phyloP scores from a whole-genome alignment of 2,113 vertebrate species.

The Alethe castanea region DNA sequence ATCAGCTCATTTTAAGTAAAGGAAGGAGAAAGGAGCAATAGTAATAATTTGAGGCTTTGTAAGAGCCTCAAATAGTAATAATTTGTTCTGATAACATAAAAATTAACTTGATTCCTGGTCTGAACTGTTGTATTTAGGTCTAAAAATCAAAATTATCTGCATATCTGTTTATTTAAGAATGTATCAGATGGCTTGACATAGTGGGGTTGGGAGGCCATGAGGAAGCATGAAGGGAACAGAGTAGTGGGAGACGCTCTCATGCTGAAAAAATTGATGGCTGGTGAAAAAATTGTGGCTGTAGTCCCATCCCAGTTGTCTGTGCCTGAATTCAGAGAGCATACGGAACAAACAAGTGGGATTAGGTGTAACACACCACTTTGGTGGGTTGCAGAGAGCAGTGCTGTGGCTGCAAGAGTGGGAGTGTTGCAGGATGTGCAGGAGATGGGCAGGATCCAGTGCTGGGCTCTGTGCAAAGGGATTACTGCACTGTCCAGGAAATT shows the following conservation, averaged over 20 bases:
- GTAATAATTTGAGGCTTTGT: neutral
- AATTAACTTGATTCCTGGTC: slow-evolving; percentile 9
- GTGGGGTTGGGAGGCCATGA: neutral
- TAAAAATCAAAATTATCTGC: neutral
- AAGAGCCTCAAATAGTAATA: neutral
- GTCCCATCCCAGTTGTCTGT: neutral
- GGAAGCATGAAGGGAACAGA: neutral
- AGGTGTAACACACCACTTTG: too few species aligned
- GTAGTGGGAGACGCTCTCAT: neutral
- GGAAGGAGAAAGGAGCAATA: neutral
- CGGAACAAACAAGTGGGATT: neutral
- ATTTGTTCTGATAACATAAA: slow-evolving; percentile 1
- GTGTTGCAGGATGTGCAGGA: neutral
- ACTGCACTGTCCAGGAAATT: neutral
- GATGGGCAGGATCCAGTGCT: neutral
- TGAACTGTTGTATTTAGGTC: neutral
- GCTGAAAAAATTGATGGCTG: neutral
- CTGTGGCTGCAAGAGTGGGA: neutral
- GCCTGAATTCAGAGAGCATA: neutral
- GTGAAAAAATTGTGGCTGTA: neutral
- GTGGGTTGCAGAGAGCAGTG: neutral
- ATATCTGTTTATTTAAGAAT: neutral
- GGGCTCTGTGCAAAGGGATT: rapidly evolving
- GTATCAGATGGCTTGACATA: neutral
- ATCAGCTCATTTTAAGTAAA: slow-evolving; percentile 21